Evolutionary conservation across 2,113 vertebrate genomes (phyloP).

Genomic region (Talpa occidentalis): DNA sequence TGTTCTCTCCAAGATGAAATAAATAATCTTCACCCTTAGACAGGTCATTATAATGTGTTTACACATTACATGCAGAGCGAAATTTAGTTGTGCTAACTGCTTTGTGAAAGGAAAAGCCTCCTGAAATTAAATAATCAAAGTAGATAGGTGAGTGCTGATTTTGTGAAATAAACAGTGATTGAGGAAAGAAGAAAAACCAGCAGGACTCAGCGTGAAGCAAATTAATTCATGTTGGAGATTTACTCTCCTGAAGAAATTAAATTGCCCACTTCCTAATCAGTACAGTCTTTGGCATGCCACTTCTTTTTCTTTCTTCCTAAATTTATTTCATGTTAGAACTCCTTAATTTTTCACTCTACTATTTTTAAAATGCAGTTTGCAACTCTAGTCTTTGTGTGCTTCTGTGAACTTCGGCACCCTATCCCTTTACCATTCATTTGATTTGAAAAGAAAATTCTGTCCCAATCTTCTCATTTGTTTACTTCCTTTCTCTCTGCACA

Average conservation of each 20-base stretch:
- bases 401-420: neutral
- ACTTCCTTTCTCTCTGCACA: neutral
- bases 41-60: conserved; percentile 67
- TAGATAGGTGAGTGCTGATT: conserved; percentile 82
- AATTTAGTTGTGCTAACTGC: conserved; percentile 69
- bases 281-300: conserved; percentile 58
- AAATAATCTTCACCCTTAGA: conserved; percentile 48
- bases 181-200: conserved; percentile 82
- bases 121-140: conserved; percentile 84
- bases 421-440: neutral
- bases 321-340: conserved; percentile 61
- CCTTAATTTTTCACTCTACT: conserved; percentile 54
- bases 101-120: conserved; percentile 77
- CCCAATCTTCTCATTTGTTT: neutral
- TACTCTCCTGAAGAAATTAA: conserved; percentile 84
- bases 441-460: conserved; percentile 30
- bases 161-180: conserved; percentile 85
- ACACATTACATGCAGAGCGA: conserved; percentile 64
- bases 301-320: conserved; percentile 72
- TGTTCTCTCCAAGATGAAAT: conserved; percentile 67
- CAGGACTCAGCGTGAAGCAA: conserved; percentile 82
- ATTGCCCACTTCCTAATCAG: conserved; percentile 83
- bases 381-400: neutral
- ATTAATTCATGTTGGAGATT: conserved; percentile 86
- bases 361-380: conserved; percentile 66